Percentiles rank a stretch among this genome's conserved stretches.
Evolutionary conservation across 2,888 invertebrate species (phyloP).

Genomic region (Drosophila neutralis): DNA sequence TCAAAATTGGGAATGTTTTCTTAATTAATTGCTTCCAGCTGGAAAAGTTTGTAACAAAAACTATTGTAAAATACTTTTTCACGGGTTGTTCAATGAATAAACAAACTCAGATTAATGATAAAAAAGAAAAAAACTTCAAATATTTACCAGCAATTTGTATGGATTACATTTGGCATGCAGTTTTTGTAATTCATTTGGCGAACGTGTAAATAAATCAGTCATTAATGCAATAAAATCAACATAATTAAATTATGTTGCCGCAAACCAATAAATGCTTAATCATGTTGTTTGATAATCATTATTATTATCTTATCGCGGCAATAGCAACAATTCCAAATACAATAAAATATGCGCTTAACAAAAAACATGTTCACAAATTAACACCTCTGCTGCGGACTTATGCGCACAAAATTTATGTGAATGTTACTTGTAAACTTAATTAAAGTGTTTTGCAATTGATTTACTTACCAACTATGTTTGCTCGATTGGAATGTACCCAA

Average conservation of each 20-base stretch:
- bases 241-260: conserved; percentile 61
- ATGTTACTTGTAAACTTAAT: conserved; percentile 46
- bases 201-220: conserved; percentile 57
- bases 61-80: conserved; percentile 12
- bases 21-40: background rate
- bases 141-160: conserved; percentile 30
- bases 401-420: conserved; percentile 6
- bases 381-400: conserved; percentile 39
- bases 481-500: background rate
- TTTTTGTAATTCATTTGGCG: conserved; percentile 10
- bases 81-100: conserved; percentile 27
- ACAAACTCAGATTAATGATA: conserved; percentile 30
- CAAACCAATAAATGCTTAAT: conserved; percentile 32
- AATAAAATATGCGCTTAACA: conserved; percentile 25
- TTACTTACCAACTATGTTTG: conserved; percentile 7
- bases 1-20: background rate
- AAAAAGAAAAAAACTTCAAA: conserved; percentile 21
- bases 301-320: conserved; percentile 25
- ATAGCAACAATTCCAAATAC: conserved; percentile 9
- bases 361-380: conserved; percentile 60
- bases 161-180: background rate
- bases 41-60: conserved; percentile 25
- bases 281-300: conserved; percentile 31
- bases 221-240: conserved; percentile 65
- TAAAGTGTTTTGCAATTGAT: conserved; percentile 52